Evolutionary conservation across 2,113 vertebrate genomes (phyloP), one percentile per base, ranked within the genome.

Genomic region (Microcebus ravelobensis): DNA sequence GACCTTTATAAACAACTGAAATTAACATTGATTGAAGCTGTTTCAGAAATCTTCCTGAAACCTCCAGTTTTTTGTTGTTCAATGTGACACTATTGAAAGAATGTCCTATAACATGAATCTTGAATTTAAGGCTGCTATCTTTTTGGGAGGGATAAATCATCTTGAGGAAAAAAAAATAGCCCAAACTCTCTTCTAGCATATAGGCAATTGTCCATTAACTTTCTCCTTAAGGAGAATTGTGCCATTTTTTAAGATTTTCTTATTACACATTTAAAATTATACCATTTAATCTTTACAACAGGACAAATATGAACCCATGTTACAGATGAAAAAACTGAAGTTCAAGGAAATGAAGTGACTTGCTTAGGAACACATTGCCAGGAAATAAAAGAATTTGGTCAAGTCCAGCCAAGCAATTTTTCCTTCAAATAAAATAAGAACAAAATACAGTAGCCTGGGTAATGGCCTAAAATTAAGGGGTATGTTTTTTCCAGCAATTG

Each of bases 1-100:
- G 63, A 88, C n/a, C 61, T 97, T 96, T 86, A 89, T 77, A 82
- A 92, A 91, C 50, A 85, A 95, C 15, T 92, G 63, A 96, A 93
- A 93, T 89, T 88, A 93, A 97, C 59, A 88, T 55, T 87, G 88
- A 94, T 45, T 39, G 17, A 80, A 77, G 31, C 68, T 89, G 29
- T 81, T 87, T 91, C 68, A 79, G 55, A 31, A 70, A 76, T 48
- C 7, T 6, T 88, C 59, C 36, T 18, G 17, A 76, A 79, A 93
- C 77, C 52, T n/a, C 86, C 17, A 87, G 82, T 74, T 52, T 96
- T 59, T 45, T 85, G 82, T 91, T 81, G 6, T 39, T 27, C 77
- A 81, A 85, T 31, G 8, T 71, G 12, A 94, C 88, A 79, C 55
- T 83, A 97, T 36, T 77, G 4, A 91, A 91, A 93, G 68, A 88